Evolutionary conservation across 2,113 vertebrate genomes (phyloP).

Genomic region (Gymnocephalus cernua): DNA sequence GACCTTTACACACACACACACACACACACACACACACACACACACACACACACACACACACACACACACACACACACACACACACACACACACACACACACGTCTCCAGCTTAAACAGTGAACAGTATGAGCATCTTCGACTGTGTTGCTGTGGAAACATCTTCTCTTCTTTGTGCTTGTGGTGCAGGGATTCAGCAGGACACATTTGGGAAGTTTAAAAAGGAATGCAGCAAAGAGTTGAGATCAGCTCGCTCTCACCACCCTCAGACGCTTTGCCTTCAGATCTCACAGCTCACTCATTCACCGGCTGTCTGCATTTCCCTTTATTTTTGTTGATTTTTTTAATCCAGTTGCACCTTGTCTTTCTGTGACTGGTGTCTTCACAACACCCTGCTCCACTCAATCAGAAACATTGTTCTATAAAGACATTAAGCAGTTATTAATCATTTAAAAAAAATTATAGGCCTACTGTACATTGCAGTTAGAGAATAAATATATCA

Average conservation of each 20-base stretch:
- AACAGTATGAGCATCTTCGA: neutral
- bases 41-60: neutral
- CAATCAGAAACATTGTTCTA: neutral
- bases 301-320: slow-evolving; percentile 11
- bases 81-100: neutral
- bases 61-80: slow-evolving; percentile 11
- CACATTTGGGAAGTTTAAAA: slow-evolving; percentile 35
- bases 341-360: too few relatives aligned
- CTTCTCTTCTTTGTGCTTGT: slow-evolving; percentile 14
- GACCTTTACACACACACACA: slow-evolving; percentile 9
- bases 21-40: too few relatives aligned
- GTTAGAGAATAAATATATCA: neutral
- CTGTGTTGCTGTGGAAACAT: slow-evolving; percentile 43
- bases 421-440: too few relatives aligned
- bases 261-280: slow-evolving; percentile 19
- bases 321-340: neutral
- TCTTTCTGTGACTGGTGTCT: neutral
- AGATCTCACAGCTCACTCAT: slow-evolving; percentile 34
- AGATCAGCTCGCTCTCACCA: slow-evolving; percentile 7
- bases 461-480: neutral
- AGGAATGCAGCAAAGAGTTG: slow-evolving; percentile 27
- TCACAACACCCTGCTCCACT: neutral
- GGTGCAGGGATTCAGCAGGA: slow-evolving; percentile 4
- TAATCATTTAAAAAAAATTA: neutral
- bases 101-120: slow-evolving; percentile 3